A percentile compares a stretch with the other conserved stretches of the same genome.
phyloP scores from a whole-genome alignment of 2,113 vertebrate genomes.

The Uria lomvia region DNA sequence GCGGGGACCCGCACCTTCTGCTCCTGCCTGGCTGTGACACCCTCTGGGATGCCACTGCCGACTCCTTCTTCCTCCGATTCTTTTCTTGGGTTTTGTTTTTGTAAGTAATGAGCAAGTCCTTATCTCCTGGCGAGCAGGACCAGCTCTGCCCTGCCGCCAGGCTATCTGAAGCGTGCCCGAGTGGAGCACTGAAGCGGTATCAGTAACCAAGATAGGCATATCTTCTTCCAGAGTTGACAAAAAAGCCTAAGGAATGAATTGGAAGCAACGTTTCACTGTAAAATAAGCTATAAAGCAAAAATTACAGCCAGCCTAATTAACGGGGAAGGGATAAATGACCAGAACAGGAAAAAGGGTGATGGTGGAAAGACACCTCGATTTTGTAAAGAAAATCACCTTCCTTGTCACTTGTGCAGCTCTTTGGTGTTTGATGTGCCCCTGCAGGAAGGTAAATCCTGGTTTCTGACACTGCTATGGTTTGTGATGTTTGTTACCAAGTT shows the following conservation, averaged over 20 bases:
- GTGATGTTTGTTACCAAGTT: not conserved
- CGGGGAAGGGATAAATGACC: rapidly evolving
- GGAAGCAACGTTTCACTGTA: not conserved
- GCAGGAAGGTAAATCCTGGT: not conserved
- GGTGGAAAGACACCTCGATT: not conserved
- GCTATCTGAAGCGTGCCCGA: rapidly evolving
- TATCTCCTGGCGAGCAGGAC: not conserved
- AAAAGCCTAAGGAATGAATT: not conserved
- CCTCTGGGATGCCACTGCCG: rapidly evolving
- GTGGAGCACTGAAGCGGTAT: not conserved
- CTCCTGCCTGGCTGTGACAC: not conserved
- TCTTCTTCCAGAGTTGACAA: not conserved
- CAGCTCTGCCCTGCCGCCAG: not conserved
- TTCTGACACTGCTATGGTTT: not conserved
- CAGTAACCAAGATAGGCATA: rapidly evolving
- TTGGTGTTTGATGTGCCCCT: not conserved
- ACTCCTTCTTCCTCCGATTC: not conserved
- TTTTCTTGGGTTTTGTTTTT: not conserved
- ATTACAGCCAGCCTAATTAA: not conserved
- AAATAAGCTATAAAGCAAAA: not conserved
- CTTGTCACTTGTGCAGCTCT: not conserved
- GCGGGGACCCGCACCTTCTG: not conserved
- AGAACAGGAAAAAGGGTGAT: not conserved
- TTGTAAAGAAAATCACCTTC: not conserved
- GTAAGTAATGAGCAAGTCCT: not conserved